phyloP scores from a whole-genome alignment of 2,888 invertebrate species.

The Zygothrica quintamaculata region DNA sequence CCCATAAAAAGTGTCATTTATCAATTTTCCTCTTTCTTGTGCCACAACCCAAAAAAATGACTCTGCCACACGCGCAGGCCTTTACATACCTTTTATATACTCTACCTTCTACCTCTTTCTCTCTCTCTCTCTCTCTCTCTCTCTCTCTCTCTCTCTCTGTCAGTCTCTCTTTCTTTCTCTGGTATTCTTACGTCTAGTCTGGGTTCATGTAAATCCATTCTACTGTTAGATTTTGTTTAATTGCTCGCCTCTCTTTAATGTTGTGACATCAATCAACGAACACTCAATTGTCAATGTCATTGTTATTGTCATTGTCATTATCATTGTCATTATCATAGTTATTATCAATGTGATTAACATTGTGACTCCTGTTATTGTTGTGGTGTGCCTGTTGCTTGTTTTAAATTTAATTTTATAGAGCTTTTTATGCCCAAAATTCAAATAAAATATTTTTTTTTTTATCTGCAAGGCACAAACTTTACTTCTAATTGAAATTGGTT shows the following conservation, averaged over 20 bases:
- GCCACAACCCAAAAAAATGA: constrained; percentile 15
- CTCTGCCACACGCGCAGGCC: constrained; percentile 42
- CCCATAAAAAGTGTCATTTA: constrained; percentile 79
- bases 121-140: background rate
- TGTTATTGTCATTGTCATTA: constrained; percentile 1
- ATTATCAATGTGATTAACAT: too few species aligned
- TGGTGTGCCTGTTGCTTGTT: constrained; percentile 9
- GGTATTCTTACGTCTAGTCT: too few species aligned
- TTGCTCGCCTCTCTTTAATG: constrained; percentile 72
- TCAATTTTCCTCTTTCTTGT: constrained; percentile 57
- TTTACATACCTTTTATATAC: background rate
- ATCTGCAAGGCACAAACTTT: constrained; percentile 22
- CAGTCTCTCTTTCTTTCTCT: constrained; percentile 10
- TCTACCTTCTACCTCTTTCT: background rate
- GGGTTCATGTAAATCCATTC: constrained; percentile 15
- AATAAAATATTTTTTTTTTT: background rate
- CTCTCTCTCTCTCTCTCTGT: background rate
- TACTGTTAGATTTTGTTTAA: constrained; percentile 74
- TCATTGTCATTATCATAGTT: constrained; percentile 4
- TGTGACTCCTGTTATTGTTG: too few species aligned
- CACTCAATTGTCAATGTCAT: constrained; percentile 49
- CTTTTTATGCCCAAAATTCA: constrained; percentile 12
- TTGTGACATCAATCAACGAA: constrained; percentile 74
- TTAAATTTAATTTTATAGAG: constrained; percentile 37
- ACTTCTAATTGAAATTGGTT: constrained; percentile 60